These are phyloP conservation scores for Antigone vipio DNA, from an alignment of 2,113 vertebrate genomes.

Conservation along the genomic window DNA sequence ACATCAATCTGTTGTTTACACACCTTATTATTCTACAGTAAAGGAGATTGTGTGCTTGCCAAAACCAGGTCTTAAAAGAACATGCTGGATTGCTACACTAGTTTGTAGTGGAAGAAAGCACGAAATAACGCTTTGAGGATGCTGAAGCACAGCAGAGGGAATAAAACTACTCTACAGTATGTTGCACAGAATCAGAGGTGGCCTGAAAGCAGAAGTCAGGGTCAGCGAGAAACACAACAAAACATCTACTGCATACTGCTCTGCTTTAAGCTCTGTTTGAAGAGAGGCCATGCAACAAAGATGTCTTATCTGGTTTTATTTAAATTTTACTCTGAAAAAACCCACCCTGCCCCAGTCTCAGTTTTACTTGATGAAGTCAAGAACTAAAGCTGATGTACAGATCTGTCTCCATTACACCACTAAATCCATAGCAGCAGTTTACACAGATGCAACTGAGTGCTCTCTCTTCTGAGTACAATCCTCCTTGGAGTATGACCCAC, in stretches of 20 bases:
- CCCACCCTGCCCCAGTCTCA: not conserved
- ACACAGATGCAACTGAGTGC: not conserved
- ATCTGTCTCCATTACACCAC: not conserved
- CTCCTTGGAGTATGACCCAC: not conserved
- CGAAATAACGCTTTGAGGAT: constrained; percentile 26
- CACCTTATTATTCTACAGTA: not conserved
- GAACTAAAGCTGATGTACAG: not conserved
- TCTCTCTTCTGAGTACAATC: not conserved
- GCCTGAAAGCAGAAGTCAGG: constrained; percentile 35
- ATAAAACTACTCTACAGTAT: not conserved
- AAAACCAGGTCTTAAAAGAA: constrained; percentile 7
- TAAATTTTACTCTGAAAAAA: not conserved
- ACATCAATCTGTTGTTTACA: constrained; percentile 48
- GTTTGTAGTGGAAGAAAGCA: constrained; percentile 4
- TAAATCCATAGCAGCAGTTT: not conserved
- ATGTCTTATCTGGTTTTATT: not conserved
- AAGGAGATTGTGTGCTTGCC: not conserved
- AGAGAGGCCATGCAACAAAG: not conserved
- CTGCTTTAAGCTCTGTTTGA: not conserved
- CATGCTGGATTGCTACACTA: constrained; percentile 14
- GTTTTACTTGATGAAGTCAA: not conserved
- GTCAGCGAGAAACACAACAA: not conserved
- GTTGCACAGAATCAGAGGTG: constrained; percentile 4
- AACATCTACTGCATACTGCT: not conserved
- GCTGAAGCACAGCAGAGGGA: constrained; percentile 30